A percentile compares a stretch with the other conserved stretches of the same genome.
Conservation (phyloP, 2,888 invertebrate genomes). For the Crepidodera aurea region DNA sequence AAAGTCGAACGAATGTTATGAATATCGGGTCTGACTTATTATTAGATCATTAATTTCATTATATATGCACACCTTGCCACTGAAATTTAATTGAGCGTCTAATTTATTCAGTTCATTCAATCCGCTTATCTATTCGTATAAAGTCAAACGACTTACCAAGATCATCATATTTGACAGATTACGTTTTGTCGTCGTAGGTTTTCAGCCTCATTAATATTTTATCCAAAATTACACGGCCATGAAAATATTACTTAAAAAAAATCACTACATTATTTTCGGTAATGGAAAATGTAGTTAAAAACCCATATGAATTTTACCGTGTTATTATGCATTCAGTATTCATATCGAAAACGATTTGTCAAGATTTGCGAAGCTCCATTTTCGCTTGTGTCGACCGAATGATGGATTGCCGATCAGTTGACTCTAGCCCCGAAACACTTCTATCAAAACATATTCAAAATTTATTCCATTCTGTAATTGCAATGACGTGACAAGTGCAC, state of each 20-base stretch:
- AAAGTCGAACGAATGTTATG: constrained; percentile 28
- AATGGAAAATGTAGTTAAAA: constrained; percentile 33
- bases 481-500: constrained; percentile 50
- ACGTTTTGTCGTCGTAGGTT: constrained; percentile 38
- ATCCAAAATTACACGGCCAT: constrained; percentile 40
- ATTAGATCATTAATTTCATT: constrained; percentile 43
- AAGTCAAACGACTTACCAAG: constrained; percentile 30
- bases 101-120: constrained; percentile 44
- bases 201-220: constrained; percentile 43
- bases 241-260: constrained; percentile 37
- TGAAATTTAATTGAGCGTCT: constrained; percentile 40
- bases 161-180: constrained; percentile 39
- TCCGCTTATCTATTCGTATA: constrained; percentile 37
- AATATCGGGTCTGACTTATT: constrained; percentile 24
- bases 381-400: constrained; percentile 52
- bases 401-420: constrained; percentile 58
- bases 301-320: constrained; percentile 35
- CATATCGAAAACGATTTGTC: constrained; percentile 62
- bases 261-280: constrained; percentile 34
- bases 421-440: constrained; percentile 57
- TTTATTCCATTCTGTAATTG: constrained; percentile 56
- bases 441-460: constrained; percentile 58
- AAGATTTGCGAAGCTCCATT: constrained; percentile 59
- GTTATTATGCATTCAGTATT: constrained; percentile 57
- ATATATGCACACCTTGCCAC: constrained; percentile 41